Percentiles rank a stretch among this genome's conserved stretches.
Evolutionary conservation across 2,797 vertebrate species (phyloP).

Genomic region (Okamejei kenojei): DNA sequence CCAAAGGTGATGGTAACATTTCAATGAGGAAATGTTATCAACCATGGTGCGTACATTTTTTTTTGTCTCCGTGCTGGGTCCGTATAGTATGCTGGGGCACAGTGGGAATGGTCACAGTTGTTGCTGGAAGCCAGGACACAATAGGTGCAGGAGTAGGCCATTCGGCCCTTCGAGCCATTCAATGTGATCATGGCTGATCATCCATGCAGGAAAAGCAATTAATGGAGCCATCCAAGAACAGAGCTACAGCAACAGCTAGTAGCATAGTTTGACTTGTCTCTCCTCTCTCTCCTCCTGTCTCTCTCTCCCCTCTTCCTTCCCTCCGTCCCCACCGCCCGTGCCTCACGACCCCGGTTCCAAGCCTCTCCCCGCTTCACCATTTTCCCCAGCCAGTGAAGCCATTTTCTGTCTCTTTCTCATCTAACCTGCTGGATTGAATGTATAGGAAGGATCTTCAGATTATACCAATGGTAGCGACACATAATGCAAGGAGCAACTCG

Average conservation of each 20-base stretch:
- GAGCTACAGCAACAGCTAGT: constrained; percentile 41
- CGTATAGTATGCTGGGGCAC: not conserved
- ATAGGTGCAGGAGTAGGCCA: too few relatives aligned
- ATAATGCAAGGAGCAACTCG: too few relatives aligned
- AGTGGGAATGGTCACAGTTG: not conserved
- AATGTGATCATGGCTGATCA: too few relatives aligned
- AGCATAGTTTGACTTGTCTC: constrained; percentile 31
- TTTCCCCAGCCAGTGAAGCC: too few relatives aligned
- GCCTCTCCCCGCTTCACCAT: too few relatives aligned
- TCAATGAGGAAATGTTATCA: not conserved
- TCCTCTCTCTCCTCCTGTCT: not conserved
- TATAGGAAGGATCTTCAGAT: too few relatives aligned
- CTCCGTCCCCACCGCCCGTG: rapidly evolving
- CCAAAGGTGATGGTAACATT: not conserved
- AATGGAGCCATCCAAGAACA: constrained; percentile 49
- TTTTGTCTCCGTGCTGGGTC: not conserved
- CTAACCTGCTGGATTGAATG: too few relatives aligned
- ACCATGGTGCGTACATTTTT: not conserved
- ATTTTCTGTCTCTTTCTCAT: not conserved
- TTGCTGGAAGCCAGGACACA: too few relatives aligned
- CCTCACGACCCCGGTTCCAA: not conserved
- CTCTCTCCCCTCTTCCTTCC: not conserved
- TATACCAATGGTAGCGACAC: too few relatives aligned
- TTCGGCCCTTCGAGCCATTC: too few relatives aligned
- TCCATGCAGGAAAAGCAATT: not conserved